Evolutionary conservation across 23 tunicate genomes (phyloP).

Genomic region (Botrylloides violaceus): DNA sequence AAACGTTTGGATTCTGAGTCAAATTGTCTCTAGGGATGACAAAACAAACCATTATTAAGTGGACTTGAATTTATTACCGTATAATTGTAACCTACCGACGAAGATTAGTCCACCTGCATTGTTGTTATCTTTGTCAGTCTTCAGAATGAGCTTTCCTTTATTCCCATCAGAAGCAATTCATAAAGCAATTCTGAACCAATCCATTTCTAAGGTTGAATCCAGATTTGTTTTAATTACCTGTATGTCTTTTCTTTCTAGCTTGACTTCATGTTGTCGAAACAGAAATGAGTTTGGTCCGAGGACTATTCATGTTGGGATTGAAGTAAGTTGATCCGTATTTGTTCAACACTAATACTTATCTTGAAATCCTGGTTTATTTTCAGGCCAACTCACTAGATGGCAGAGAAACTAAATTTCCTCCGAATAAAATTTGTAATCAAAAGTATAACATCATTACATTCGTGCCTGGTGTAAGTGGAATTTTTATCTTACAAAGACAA

Average conservation of each 20-base stretch:
- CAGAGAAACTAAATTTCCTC: conserved; percentile 29
- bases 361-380: neutral
- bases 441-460: conserved; percentile 78
- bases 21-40: no score
- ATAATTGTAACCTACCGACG: no score
- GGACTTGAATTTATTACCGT: no score
- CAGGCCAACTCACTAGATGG: conserved; percentile 21
- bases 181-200: no score
- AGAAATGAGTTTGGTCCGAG: conserved; percentile 25
- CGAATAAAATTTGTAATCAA: conserved; percentile 75
- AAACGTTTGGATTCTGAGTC: no score
- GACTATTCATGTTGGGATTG: conserved; percentile 32
- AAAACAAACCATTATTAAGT: no score
- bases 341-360: neutral
- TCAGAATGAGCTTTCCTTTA: no score
- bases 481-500: neutral
- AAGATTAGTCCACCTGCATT: no score
- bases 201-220: no score
- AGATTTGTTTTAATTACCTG: no score
- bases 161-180: no score
- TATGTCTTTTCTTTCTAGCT: neutral
- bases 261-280: conserved; percentile 16
- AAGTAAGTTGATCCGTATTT: neutral
- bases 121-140: no score
- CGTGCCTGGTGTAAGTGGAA: conserved; percentile 69